Conservation (phyloP, 1,140 invertebrate genomes). For the Sitodiplosis mosellana region DNA sequence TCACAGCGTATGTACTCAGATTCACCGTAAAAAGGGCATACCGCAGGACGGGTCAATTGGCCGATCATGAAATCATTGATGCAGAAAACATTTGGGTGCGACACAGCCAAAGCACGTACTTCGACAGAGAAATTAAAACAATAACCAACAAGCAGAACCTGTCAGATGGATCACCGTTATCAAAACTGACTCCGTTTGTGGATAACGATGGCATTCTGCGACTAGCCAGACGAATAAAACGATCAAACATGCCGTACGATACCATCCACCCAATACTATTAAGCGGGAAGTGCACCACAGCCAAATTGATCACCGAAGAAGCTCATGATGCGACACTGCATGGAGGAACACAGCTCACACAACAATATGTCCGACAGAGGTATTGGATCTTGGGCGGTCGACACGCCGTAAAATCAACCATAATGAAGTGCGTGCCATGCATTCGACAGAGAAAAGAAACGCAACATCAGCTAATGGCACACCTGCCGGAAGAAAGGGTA, state of each 20-base stretch:
- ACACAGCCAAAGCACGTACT: slow-evolving; percentile 8
- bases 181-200: slow-evolving; percentile 16
- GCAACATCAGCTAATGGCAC: slow-evolving; percentile 21
- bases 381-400: slow-evolving; percentile 13
- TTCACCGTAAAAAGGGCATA: neutral
- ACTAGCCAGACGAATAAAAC: slow-evolving; percentile 22
- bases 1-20: neutral
- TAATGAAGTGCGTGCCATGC: slow-evolving; percentile 12
- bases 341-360: slow-evolving; percentile 10
- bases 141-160: slow-evolving; percentile 5
- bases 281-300: slow-evolving; percentile 9
- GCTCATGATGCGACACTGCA: slow-evolving; percentile 15
- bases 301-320: slow-evolving; percentile 10
- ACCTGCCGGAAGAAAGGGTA: slow-evolving; percentile 14
- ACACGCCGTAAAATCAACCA: slow-evolving; percentile 6
- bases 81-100: too few relatives aligned
- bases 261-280: slow-evolving; percentile 16
- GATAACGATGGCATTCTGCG: slow-evolving; percentile 19
- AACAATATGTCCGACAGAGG: slow-evolving; percentile 8
- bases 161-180: too few relatives aligned
- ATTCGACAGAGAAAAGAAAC: slow-evolving; percentile 6
- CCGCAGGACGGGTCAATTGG: neutral
- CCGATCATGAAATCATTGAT: neutral
- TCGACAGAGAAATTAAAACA: slow-evolving; percentile 9
- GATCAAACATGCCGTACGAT: slow-evolving; percentile 12